Evolutionary conservation across 2,888 invertebrate genomes (phyloP).

Genomic region (Lamellibrachia satsuma): DNA sequence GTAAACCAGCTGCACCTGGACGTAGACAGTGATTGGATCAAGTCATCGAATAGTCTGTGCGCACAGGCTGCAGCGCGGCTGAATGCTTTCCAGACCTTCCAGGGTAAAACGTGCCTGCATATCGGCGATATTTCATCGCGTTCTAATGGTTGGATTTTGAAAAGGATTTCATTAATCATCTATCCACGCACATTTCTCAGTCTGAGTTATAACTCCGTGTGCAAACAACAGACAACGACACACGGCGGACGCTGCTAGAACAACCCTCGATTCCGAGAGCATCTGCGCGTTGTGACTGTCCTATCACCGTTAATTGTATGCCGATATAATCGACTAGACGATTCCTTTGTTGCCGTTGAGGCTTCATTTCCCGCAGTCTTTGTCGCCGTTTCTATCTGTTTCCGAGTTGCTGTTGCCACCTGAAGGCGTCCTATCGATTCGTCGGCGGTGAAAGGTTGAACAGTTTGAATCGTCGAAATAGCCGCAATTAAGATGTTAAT

Average conservation of each 20-base stretch:
- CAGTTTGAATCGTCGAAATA: not conserved
- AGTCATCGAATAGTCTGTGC: not conserved
- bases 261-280: not conserved
- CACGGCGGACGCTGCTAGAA: not conserved
- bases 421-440: not conserved
- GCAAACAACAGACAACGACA: not conserved
- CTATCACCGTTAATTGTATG: not conserved
- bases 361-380: not conserved
- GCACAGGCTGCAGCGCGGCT: not conserved
- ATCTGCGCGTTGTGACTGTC: not conserved
- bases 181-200: not conserved
- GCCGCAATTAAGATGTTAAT: not conserved
- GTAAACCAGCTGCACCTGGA: not conserved
- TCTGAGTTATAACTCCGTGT: not conserved
- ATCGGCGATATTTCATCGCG: not conserved
- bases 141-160: not conserved
- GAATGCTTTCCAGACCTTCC: not conserved
- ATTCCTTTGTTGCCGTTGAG: not conserved
- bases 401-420: not conserved
- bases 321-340: not conserved
- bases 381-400: not conserved
- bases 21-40: not conserved
- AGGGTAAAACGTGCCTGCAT: not conserved
- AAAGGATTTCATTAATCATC: not conserved
- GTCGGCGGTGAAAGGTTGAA: not conserved